Evolutionary conservation across 2,888 invertebrate genomes (phyloP).

Genomic region (Nomada ruficornis): DNA sequence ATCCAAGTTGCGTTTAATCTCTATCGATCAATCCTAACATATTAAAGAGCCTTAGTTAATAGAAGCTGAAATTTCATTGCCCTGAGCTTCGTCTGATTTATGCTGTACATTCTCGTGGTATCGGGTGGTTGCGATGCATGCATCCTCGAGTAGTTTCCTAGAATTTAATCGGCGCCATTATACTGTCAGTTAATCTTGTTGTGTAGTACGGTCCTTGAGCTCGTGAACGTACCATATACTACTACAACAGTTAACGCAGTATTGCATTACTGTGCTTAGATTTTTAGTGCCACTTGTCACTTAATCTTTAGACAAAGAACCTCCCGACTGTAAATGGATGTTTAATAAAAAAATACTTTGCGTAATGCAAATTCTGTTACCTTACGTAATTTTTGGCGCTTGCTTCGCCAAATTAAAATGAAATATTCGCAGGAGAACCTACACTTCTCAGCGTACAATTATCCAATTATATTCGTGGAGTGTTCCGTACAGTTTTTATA

Average conservation of each 20-base stretch:
- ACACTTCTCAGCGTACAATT: background rate
- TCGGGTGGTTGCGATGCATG: conserved; percentile 41
- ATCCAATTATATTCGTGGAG: conserved; percentile 20
- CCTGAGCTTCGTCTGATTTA: conserved; percentile 41
- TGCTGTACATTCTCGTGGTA: conserved; percentile 31
- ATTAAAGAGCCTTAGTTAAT: conserved; percentile 1
- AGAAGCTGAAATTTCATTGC: conserved; percentile 32
- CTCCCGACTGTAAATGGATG: background rate
- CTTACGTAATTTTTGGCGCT: background rate
- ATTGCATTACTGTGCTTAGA: background rate
- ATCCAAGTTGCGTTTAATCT: background rate
- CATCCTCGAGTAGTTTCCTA: conserved; percentile 59
- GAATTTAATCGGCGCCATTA: conserved; percentile 65
- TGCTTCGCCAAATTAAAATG: background rate
- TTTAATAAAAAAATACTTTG: background rate
- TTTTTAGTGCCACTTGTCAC: background rate
- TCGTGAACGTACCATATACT: conserved; percentile 57
- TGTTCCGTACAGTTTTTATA: conserved; percentile 7
- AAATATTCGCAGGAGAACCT: conserved; percentile 5
- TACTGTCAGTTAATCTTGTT: conserved; percentile 62
- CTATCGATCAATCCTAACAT: background rate
- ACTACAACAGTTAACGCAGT: conserved; percentile 28
- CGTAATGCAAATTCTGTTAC: background rate
- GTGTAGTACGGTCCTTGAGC: conserved; percentile 29
- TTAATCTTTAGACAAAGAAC: background rate